Conservation (phyloP, 2,888 invertebrate species). For the Drosophila mimica region DNA sequence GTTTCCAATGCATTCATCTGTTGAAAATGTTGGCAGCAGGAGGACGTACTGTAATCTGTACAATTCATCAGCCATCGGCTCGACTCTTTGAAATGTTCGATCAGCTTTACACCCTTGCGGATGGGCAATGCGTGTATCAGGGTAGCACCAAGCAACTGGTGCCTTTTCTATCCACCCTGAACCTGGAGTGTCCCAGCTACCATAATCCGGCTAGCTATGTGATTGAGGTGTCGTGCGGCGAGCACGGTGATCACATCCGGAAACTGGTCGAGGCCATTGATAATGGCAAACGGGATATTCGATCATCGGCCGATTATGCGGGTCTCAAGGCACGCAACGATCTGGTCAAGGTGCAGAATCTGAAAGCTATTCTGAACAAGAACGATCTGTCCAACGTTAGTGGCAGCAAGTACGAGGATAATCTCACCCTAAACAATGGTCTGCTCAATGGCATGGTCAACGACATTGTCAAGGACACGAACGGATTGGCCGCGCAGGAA, state of each 20-base stretch:
- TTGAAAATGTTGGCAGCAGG: constrained; percentile 95
- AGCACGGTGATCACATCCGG: constrained; percentile 96
- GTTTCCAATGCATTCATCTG: constrained; percentile 96
- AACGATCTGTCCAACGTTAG: constrained; percentile 85
- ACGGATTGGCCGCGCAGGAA: constrained; percentile 22
- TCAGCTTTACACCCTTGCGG: constrained; percentile 96
- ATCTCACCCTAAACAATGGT: constrained; percentile 84
- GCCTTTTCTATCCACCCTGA: constrained; percentile 91
- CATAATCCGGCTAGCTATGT: constrained; percentile 99
- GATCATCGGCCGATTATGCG: constrained; percentile 90
- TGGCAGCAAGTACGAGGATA: constrained; percentile 82
- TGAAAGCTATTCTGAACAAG: constrained; percentile 85
- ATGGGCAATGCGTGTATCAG: constrained; percentile 97
- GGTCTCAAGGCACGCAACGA: constrained; percentile 86
- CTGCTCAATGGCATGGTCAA: constrained; percentile 87
- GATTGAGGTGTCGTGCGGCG: constrained; percentile 98
- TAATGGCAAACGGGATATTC: constrained; percentile 93
- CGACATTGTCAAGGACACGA: constrained; percentile 86
- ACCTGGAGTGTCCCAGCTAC: constrained; percentile 96
- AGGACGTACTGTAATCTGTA: constrained; percentile 97
- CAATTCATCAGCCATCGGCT: constrained; percentile 97
- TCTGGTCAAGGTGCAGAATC: constrained; percentile 86
- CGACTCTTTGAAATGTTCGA: constrained; percentile 98
- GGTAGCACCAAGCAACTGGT: constrained; percentile 94
- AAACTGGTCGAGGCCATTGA: constrained; percentile 93